Evolutionary conservation across 2,888 invertebrate species (phyloP).

Genomic region (Ectobius pallidus): DNA sequence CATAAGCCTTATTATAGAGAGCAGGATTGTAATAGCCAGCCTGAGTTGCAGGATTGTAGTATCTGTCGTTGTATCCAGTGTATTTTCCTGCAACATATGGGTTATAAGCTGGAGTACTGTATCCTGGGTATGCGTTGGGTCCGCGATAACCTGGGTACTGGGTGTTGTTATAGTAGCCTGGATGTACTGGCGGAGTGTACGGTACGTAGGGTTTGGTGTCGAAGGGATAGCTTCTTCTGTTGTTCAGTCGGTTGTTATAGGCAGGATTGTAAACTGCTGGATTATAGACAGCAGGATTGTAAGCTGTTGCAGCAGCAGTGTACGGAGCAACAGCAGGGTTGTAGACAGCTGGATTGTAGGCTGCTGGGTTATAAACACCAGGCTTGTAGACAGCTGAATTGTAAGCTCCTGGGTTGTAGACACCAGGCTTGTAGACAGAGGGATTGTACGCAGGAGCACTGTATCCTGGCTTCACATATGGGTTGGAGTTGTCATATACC

Average conservation of each 20-base stretch:
- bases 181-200: neutral
- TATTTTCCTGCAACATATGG: neutral
- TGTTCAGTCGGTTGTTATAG: neutral
- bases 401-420: neutral
- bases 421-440: neutral
- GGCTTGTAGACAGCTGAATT: neutral
- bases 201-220: neutral
- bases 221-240: neutral
- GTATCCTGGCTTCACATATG: neutral
- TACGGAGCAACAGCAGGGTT: too few species aligned
- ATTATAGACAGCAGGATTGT: neutral
- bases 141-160: neutral
- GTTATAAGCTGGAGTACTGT: neutral
- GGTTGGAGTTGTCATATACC: neutral
- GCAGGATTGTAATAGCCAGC: neutral
- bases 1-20: neutral
- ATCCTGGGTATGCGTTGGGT: neutral
- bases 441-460: neutral
- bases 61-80: neutral
- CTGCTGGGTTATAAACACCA: neutral
- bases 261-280: neutral
- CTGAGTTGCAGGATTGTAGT: neutral
- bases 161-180: constrained; percentile 10
- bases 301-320: too few species aligned
- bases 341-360: neutral